Base-by-base conservation (phyloP, 2,113 vertebrate genomes). In the Excalfactoria chinensis region DNA sequence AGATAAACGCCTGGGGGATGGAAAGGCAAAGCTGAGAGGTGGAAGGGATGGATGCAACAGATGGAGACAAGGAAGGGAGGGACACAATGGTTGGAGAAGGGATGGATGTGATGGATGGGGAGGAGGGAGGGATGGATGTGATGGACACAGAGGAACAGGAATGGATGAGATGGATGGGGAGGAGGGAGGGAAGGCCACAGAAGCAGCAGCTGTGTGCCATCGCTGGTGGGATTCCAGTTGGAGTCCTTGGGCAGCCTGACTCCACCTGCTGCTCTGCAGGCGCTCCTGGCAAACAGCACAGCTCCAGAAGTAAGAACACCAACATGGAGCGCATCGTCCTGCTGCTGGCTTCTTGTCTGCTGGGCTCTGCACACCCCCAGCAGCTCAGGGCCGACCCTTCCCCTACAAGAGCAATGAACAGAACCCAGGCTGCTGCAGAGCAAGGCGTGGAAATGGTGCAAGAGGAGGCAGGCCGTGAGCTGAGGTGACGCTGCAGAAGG, bases 1-100 rank as follows among this genome's bases (percentile, higher is more conserved):
- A 51, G 46, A 30, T 0, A 20, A 55, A 41, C 2, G 9, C 37
- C 22, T 32, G 5, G 1, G 8, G 8, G 74, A 53, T 1, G 18
- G 40, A 21, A 63, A 49, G 71, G 55, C 30, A 34, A 28, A 53
- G 51, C 51, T 8, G 12, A 30, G 51, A 88, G 83, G 62, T 84
- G 62, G 51, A 28, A 30, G 51, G 51, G 74, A 62, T 0, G 8
- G 48, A 60, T 40, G 41, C 48, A 55, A 8, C 13, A 14, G 49
- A 51, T 51, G 49, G 23, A 35, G 35, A 66, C 64, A 55, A 88
- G 80, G 59, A 64, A 37, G 15, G 53, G 28, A 32, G 7, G 53
- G 53, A 19, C 46, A 48, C 46, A 48, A 23, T 3, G 21, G 46
- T 6, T 18, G 30, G 28, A 30, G 51, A 55, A 53, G 14, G 51